Conservation (phyloP, 2,888 invertebrate species). For the Trachelus tabidus region DNA sequence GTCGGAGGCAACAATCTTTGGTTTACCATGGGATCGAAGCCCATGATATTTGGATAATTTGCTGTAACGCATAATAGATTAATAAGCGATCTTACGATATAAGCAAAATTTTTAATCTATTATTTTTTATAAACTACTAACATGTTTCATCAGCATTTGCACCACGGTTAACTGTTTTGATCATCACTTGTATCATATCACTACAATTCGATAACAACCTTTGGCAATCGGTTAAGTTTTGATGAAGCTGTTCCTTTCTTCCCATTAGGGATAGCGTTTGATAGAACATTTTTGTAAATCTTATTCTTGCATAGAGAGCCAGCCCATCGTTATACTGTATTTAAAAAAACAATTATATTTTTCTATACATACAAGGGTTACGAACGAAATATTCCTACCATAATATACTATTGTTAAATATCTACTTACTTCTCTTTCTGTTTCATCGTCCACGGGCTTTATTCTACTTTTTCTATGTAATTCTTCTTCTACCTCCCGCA, state of each 20-base stretch:
- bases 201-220: slow-evolving; percentile 83
- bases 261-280: slow-evolving; percentile 80
- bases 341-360: slow-evolving; percentile 12
- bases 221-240: slow-evolving; percentile 81
- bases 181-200: slow-evolving; percentile 85
- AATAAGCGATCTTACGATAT: neutral
- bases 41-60: slow-evolving; percentile 84
- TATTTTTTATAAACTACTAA: slow-evolving; percentile 58
- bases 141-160: slow-evolving; percentile 76
- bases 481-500: slow-evolving; percentile 93
- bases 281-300: slow-evolving; percentile 88
- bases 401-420: neutral
- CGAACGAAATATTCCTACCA: neutral
- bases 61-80: slow-evolving; percentile 61
- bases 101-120: slow-evolving; percentile 18
- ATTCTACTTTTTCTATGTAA: slow-evolving; percentile 77
- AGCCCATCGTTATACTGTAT: slow-evolving; percentile 70
- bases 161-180: slow-evolving; percentile 79
- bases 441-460: slow-evolving; percentile 67
- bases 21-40: slow-evolving; percentile 96
- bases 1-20: slow-evolving; percentile 96
- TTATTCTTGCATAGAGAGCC: slow-evolving; percentile 82
- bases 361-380: neutral
- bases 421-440: slow-evolving; percentile 63
- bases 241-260: slow-evolving; percentile 74